Conservation (phyloP, 1,140 invertebrate genomes). For the Temnothorax longispinosus region DNA sequence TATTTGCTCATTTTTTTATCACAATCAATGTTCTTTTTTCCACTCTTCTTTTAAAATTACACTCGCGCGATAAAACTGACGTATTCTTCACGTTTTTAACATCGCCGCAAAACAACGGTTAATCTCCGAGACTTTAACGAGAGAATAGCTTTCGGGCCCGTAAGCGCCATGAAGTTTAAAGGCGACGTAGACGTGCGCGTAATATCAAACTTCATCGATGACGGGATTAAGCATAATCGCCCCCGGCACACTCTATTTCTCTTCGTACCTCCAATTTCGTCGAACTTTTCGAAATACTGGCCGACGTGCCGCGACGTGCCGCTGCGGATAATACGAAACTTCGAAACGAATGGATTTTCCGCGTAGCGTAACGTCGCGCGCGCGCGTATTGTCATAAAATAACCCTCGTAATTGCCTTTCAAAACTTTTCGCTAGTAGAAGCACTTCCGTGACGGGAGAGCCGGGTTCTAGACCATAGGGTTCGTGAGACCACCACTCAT, state of each 20-base stretch:
- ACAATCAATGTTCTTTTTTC: neutral
- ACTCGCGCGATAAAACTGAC: neutral
- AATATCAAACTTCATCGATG: constrained; percentile 63
- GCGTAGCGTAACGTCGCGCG: neutral
- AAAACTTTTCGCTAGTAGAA: constrained; percentile 34
- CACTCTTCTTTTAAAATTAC: constrained; percentile 1
- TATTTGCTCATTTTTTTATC: neutral
- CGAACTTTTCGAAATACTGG: constrained; percentile 44
- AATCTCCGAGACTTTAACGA: constrained; percentile 48
- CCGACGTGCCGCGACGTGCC: constrained; percentile 11
- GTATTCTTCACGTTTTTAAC: constrained; percentile 43
- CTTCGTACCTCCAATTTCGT: constrained; percentile 37
- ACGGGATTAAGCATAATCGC: constrained; percentile 49
- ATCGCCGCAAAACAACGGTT: constrained; percentile 43
- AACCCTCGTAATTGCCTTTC: constrained; percentile 43
- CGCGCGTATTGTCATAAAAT: constrained; percentile 49
- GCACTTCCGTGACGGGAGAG: constrained; percentile 43
- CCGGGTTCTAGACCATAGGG: neutral
- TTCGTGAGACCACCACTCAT: constrained; percentile 10
- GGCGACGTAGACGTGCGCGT: constrained; percentile 53
- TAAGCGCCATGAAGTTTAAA: constrained; percentile 43
- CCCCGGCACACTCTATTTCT: constrained; percentile 22
- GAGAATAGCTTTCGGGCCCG: constrained; percentile 46
- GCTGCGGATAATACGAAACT: constrained; percentile 29
- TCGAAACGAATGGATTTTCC: constrained; percentile 39